Percentiles rank a stretch among this genome's conserved stretches.
phyloP scores from a whole-genome alignment of 2,797 vertebrate genomes.

The Syngnathus acus region DNA sequence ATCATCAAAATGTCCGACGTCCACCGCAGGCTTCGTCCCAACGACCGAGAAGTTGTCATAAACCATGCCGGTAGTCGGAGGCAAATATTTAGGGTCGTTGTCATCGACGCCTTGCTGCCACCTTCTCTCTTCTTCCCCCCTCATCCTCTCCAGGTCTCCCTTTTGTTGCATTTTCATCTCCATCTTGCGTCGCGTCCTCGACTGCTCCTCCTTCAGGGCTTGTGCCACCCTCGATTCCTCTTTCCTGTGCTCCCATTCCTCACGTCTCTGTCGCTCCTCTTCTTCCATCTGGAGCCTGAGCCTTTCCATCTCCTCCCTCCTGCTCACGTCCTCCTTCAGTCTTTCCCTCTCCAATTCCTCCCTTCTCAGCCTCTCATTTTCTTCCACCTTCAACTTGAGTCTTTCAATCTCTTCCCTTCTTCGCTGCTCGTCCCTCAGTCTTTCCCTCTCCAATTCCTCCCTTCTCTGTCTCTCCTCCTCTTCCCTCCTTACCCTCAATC shows the following conservation, averaged over 20 bases:
- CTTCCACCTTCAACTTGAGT: not conserved
- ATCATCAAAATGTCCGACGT: constrained; percentile 2
- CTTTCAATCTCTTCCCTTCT: not conserved
- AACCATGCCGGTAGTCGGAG: not conserved
- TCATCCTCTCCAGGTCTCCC: not conserved
- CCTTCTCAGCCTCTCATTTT: not conserved
- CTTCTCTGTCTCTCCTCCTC: not conserved
- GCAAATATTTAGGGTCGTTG: not conserved
- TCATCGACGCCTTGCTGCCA: not conserved
- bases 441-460: not conserved
- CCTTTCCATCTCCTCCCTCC: not conserved
- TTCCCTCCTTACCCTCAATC: not conserved
- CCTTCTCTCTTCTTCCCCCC: not conserved
- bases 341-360: not conserved
- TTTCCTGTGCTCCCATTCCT: not conserved
- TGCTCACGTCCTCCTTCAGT: not conserved
- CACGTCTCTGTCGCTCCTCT: not conserved
- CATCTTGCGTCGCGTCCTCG: not conserved
- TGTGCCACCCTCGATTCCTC: not conserved
- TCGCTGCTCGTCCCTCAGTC: not conserved
- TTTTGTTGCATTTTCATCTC: constrained; percentile 1
- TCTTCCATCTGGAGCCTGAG: not conserved
- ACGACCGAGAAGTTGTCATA: constrained; percentile 5
- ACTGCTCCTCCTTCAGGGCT: constrained; percentile 4
- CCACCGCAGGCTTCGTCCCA: not conserved